Conservation (phyloP, 1,140 invertebrate genomes). For the Zaprionus taronus region DNA sequence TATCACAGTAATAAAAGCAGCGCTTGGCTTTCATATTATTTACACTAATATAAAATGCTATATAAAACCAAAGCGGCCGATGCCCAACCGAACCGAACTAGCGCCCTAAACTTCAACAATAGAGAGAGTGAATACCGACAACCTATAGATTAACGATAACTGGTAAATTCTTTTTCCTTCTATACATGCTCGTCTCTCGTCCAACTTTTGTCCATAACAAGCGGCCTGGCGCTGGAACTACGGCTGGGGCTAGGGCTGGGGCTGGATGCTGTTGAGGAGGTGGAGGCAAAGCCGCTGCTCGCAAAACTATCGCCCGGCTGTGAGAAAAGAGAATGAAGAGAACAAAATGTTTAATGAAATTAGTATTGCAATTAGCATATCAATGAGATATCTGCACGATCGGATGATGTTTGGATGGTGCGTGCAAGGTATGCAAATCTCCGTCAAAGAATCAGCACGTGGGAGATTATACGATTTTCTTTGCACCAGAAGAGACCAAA, state of each 20-base stretch:
- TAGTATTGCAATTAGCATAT: slow-evolving; percentile 47
- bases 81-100: slow-evolving; percentile 54
- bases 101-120: slow-evolving; percentile 27
- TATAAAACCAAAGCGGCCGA: slow-evolving; percentile 54
- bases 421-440: slow-evolving; percentile 25
- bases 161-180: slow-evolving; percentile 28
- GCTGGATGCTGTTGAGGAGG: slow-evolving; percentile 19
- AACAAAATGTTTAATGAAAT: slow-evolving; percentile 23
- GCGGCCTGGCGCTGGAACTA: slow-evolving; percentile 37
- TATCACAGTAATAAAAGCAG: slow-evolving; percentile 69
- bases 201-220: slow-evolving; percentile 45
- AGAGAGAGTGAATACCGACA: slow-evolving; percentile 44
- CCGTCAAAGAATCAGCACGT: slow-evolving; percentile 2
- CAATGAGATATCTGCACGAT: slow-evolving; percentile 7
- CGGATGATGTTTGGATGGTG: background rate
- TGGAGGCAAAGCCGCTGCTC: slow-evolving; percentile 58
- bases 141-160: slow-evolving; percentile 52
- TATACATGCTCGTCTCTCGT: slow-evolving; percentile 47
- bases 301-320: slow-evolving; percentile 54
- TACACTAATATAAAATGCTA: slow-evolving; percentile 57
- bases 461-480: background rate
- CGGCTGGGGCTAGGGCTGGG: slow-evolving; percentile 7
- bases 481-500: background rate
- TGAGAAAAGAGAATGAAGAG: slow-evolving; percentile 26
- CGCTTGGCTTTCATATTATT: slow-evolving; percentile 52